These are phyloP conservation scores for Eubasilissa splendida DNA, from an alignment of 2,888 invertebrate species.

Conservation along the genomic window DNA sequence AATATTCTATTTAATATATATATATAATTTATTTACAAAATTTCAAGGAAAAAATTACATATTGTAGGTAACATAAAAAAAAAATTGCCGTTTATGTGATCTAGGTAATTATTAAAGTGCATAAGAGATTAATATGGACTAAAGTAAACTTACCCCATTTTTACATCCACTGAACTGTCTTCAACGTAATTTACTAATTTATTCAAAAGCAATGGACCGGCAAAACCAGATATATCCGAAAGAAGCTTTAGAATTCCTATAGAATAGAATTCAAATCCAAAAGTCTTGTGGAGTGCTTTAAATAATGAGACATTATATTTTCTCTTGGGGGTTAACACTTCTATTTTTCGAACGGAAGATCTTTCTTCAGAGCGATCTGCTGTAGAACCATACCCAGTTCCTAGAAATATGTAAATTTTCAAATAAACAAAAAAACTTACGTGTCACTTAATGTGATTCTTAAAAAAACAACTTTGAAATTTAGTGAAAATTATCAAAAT, in stretches of 20 bases:
- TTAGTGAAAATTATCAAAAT: no score
- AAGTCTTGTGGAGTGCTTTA: constrained; percentile 81
- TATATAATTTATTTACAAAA: no score
- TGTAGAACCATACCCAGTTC: constrained; percentile 65
- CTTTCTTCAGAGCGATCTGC: constrained; percentile 39
- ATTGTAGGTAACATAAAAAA: no score
- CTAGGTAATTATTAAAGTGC: no score
- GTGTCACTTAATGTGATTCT: no score
- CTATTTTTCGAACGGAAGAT: constrained; percentile 49
- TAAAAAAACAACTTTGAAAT: no score
- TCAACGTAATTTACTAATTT: constrained; percentile 86
- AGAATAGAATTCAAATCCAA: constrained; percentile 87
- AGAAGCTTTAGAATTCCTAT: constrained; percentile 88
- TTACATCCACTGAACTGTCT: constrained; percentile 77
- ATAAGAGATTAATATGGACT: no score
- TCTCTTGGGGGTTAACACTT: constrained; percentile 44
- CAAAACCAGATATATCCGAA: constrained; percentile 89
- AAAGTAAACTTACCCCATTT: constrained; percentile 73
- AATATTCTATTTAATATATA: no score
- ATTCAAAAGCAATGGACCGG: constrained; percentile 91
- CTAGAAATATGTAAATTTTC: constrained; percentile 31
- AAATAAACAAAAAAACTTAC: neutral
- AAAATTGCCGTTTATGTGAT: no score
- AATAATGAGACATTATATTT: constrained; percentile 74
- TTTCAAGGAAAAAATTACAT: no score